Base-by-base conservation (phyloP, 1,140 invertebrate genomes). In the Homalodisca vitripennis region DNA sequence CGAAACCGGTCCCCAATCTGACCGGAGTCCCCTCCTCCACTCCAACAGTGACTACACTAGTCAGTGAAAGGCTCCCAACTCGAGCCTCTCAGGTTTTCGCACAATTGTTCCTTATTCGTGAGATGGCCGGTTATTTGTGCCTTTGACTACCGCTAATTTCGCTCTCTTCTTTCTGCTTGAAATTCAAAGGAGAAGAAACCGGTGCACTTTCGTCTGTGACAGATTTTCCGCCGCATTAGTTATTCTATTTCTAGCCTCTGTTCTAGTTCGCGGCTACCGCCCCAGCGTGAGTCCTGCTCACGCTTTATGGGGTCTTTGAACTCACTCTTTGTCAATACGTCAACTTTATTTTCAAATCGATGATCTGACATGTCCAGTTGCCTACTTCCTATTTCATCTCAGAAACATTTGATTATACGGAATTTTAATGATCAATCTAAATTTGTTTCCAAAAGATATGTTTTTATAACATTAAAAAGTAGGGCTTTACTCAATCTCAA, bases 141-240 rank as follows among this genome's bases (percentile, higher is more conserved):
- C n/a, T n/a, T n/a, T n/a, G n/a, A n/a, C n/a, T n/a, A n/a, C n/a
- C 48, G 48, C 48, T 51, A 51, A 51, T 51, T 51, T n/a, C 48
- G 48, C 48, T 12, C 48, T 51, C 17, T 51, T 51, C 48, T 51
- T 51, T 12, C 48, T 12, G 48, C 22, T 51, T 51, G 48, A 51
- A 51, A 12, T 51, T 51, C 48, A 51, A 51, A 51, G 48, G 14
- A 51, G 48, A 51, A 51, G 48, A 51, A 51, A 51, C 48, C 48
- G 48, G 22, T 20, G 48, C 48, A 51, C 48, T 51, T 20, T 51
- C 48, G 48, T 20, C 48, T 51, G 48, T 51, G n/a, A 51, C 48
- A 51, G 48, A 51, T 51, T 51, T 51, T 51, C 48, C 48, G 48
- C 48, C 48, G 48, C 48, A 51, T 51, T 51, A 51, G 48, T 22